Evolutionary conservation across 2,888 invertebrate species (phyloP).

Genomic region (Arctia plantaginis): DNA sequence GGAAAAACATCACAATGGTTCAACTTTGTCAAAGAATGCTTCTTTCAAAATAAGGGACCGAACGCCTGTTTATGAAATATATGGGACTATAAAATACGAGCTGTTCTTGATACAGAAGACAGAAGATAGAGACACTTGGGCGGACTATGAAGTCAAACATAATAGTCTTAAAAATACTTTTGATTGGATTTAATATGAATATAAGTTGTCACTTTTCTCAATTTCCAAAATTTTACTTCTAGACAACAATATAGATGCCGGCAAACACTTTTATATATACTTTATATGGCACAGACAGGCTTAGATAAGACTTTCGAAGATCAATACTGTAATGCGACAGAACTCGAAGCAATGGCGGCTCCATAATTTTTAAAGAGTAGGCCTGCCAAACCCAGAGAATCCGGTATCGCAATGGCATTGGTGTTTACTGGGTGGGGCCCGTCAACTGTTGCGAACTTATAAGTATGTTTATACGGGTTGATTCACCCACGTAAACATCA

Average conservation of each 20-base stretch:
- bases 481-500: neutral
- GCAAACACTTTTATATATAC: neutral
- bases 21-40: slow-evolving; percentile 31
- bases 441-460: neutral
- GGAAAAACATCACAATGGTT: slow-evolving; percentile 26
- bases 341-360: neutral
- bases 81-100: neutral
- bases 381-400: neutral
- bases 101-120: neutral
- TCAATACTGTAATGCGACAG: neutral
- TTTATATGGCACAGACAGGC: neutral
- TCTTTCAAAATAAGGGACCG: slow-evolving; percentile 4
- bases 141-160: neutral
- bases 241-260: neutral
- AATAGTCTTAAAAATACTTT: neutral
- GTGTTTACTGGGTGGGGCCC: neutral
- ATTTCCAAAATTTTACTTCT: neutral
- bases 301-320: neutral
- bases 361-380: neutral
- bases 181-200: neutral
- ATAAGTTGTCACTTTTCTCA: neutral
- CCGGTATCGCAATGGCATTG: neutral
- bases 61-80: neutral
- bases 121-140: neutral
- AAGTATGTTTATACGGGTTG: neutral